These are phyloP conservation scores for Tamias sibiricus DNA, from an alignment of 2,113 vertebrate genomes.

Conservation along the genomic window DNA sequence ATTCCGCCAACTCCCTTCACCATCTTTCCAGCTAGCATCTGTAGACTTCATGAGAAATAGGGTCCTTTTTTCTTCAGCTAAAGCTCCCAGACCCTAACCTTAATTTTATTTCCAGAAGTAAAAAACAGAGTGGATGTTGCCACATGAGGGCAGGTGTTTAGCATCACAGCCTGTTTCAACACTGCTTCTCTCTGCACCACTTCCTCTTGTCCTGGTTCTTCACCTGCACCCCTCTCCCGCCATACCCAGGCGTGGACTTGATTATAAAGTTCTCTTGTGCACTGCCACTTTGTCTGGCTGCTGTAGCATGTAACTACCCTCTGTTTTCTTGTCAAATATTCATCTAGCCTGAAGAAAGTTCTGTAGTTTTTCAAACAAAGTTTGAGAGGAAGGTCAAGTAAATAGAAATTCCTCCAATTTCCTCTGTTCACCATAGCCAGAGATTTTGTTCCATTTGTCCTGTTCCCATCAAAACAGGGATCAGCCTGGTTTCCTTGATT, in stretches of 20 bases:
- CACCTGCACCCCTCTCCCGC: background rate
- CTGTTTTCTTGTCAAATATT: slow-evolving; percentile 49
- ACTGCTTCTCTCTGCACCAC: rapidly evolving
- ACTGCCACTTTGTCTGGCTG: background rate
- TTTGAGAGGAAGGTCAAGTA: slow-evolving; percentile 42
- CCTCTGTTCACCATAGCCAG: background rate
- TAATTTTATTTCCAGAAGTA: background rate
- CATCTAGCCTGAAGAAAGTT: background rate
- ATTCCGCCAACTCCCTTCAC: background rate
- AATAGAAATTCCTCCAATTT: slow-evolving; percentile 10
- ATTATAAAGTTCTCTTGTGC: background rate
- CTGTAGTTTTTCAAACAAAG: slow-evolving; percentile 60
- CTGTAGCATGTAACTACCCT: background rate
- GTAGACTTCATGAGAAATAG: background rate
- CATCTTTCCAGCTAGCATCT: background rate
- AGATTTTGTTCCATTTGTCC: slow-evolving; percentile 72
- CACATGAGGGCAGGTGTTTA: background rate
- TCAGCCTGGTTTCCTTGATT: slow-evolving; percentile 78
- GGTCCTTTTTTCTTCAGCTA: background rate
- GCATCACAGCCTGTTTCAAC: background rate
- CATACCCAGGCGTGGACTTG: background rate
- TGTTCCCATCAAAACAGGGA: slow-evolving; percentile 68
- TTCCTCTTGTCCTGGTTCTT: background rate
- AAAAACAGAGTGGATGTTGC: background rate
- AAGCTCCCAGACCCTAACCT: background rate